Conservation (phyloP, 1,140 invertebrate genomes). For the Saccostrea cuccullata region DNA sequence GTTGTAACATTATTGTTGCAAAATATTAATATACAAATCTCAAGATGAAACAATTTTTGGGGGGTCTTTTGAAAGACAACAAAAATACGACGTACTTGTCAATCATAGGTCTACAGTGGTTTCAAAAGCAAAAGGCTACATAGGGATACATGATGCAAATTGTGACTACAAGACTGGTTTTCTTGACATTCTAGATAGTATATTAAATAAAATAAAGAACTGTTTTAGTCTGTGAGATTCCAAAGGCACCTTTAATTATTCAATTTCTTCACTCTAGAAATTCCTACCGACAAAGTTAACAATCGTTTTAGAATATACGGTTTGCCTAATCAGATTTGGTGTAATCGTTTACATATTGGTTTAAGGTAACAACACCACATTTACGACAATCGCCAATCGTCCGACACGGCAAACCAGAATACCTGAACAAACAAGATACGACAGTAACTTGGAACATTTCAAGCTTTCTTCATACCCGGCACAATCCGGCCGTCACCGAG, state of each 20-base stretch:
- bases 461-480: not conserved
- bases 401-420: not conserved
- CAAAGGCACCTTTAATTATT: not conserved
- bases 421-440: constrained; percentile 5
- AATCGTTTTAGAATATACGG: not conserved
- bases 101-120: no score
- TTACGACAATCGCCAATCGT: constrained; percentile 22
- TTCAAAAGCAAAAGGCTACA: no score
- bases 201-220: not conserved
- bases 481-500: not conserved
- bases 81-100: no score
- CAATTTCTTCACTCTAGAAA: not conserved
- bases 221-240: not conserved
- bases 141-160: no score
- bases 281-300: not conserved
- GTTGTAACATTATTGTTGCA: no score
- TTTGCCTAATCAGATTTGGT: constrained; percentile 18
- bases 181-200: no score
- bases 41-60: no score
- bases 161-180: no score
- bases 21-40: no score
- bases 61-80: no score
- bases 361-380: constrained; percentile 23
- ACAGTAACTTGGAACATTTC: not conserved
- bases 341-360: constrained; percentile 35